A percentile compares a stretch with the other conserved stretches of the same genome.
Conservation (phyloP, 2,797 vertebrate species). For the Macropus fuliginosus region DNA sequence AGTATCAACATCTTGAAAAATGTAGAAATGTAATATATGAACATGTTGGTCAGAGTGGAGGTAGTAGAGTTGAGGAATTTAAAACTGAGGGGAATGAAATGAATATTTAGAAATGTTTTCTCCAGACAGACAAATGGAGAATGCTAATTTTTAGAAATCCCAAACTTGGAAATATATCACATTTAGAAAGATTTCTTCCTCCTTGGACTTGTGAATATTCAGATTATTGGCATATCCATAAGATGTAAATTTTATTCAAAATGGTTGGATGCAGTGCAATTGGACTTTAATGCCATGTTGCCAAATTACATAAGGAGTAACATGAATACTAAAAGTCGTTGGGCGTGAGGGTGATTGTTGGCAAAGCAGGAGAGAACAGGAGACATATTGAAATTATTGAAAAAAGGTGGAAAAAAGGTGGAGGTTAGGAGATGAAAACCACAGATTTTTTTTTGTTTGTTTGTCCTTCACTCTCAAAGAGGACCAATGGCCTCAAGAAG, state of each 20-base stretch:
- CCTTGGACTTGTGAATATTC: conserved; percentile 62
- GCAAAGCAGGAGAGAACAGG: background rate
- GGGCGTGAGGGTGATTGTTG: background rate
- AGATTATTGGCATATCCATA: conserved; percentile 41
- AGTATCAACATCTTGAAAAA: background rate
- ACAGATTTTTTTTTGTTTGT: background rate
- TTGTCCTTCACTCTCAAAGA: background rate
- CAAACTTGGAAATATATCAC: conserved; percentile 20
- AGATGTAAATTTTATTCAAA: conserved; percentile 41
- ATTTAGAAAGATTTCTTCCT: conserved; percentile 43
- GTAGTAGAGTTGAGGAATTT: background rate
- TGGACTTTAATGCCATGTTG: background rate
- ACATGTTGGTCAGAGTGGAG: background rate
- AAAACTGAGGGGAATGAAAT: conserved; percentile 45
- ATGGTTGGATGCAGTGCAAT: background rate
- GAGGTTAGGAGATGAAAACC: background rate
- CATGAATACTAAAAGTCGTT: background rate
- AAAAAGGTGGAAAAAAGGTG: background rate
- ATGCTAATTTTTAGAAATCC: conserved; percentile 49
- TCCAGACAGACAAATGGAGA: conserved; percentile 36
- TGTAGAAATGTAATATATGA: background rate
- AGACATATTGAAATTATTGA: background rate
- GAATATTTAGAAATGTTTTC: conserved; percentile 8
- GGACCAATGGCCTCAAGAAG: too few relatives aligned
- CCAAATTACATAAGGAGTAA: background rate